These are phyloP conservation scores for Drosophila ambigua DNA, from an alignment of 1,140 invertebrate species.

Conservation along the genomic window DNA sequence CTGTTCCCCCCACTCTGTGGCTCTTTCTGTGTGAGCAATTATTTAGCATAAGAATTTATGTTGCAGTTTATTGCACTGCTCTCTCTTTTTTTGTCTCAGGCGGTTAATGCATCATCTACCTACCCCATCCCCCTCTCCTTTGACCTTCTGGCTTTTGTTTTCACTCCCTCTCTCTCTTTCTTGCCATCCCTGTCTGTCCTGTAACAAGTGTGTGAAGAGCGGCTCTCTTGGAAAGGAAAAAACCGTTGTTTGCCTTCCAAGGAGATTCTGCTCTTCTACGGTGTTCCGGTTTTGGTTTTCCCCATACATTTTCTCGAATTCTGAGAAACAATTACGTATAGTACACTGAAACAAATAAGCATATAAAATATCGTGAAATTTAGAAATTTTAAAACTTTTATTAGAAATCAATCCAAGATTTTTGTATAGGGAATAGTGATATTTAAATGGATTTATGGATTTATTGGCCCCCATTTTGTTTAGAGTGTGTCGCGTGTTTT, in stretches of 20 bases:
- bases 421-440: not conserved
- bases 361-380: not conserved
- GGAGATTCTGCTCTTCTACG: constrained; percentile 21
- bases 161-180: not conserved
- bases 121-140: no score
- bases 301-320: constrained; percentile 54
- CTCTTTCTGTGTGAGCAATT: constrained; percentile 32
- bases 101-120: no score
- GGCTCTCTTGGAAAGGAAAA: constrained; percentile 13
- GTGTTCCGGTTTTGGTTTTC: constrained; percentile 49
- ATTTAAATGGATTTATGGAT: no score
- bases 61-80: constrained; percentile 41
- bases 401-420: no score
- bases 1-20: not conserved
- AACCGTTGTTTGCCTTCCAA: constrained; percentile 32
- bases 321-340: constrained; percentile 25
- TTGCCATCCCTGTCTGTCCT: not conserved
- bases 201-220: no score
- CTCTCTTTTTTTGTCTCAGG: no score
- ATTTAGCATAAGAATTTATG: constrained; percentile 56
- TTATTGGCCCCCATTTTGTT: not conserved
- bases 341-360: not conserved
- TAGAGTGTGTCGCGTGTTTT: constrained; percentile 21
- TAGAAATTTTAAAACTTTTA: no score
- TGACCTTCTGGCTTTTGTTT: no score